Evolutionary conservation across 2,888 invertebrate genomes (phyloP).

Genomic region (Plutella xylostella): DNA sequence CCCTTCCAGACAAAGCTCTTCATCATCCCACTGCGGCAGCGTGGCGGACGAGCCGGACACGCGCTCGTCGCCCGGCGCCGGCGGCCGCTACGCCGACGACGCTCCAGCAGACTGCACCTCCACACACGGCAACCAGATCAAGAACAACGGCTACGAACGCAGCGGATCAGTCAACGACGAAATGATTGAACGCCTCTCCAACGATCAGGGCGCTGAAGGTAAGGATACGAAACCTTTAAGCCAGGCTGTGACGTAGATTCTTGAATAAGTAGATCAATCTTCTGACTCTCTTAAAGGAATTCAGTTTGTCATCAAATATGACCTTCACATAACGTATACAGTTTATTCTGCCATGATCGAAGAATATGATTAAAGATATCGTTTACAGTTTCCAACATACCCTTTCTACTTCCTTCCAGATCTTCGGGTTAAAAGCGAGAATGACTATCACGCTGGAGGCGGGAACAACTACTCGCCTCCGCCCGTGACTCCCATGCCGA

Average conservation of each 20-base stretch:
- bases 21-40: conserved; percentile 64
- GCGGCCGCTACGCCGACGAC: conserved; percentile 52
- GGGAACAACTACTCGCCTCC: conserved; percentile 71
- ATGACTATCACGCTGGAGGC: conserved; percentile 58
- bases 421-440: conserved; percentile 81
- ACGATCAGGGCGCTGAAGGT: conserved; percentile 68
- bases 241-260: no score
- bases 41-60: conserved; percentile 64
- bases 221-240: no score
- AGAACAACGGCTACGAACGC: conserved; percentile 68
- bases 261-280: no score
- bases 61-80: conserved; percentile 60
- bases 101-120: conserved; percentile 59
- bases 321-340: no score
- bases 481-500: conserved; percentile 63
- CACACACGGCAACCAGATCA: conserved; percentile 52
- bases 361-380: no score
- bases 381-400: no score
- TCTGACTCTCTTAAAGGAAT: no score
- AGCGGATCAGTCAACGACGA: conserved; percentile 54
- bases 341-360: no score
- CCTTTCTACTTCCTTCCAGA: conserved; percentile 71
- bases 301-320: no score
- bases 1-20: conserved; percentile 61
- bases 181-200: conserved; percentile 56